A percentile compares a stretch with the other conserved stretches of the same genome.
These are phyloP conservation scores for Cyanistes caeruleus DNA, from an alignment of 2,113 vertebrate genomes.

Conservation along the genomic window DNA sequence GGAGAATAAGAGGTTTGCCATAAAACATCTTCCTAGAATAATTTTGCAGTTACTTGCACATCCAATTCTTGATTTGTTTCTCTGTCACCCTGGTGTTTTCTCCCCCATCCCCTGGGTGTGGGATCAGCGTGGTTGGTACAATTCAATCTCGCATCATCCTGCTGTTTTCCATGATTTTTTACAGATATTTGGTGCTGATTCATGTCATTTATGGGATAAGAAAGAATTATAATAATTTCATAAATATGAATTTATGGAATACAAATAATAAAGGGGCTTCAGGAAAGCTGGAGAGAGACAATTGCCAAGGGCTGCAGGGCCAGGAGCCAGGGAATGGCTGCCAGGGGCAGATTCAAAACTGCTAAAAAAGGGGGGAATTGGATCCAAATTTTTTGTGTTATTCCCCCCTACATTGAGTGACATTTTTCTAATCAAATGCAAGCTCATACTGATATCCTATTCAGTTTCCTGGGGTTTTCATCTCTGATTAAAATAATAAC, in stretches of 20 bases:
- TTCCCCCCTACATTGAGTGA: background rate
- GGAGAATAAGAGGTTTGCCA: background rate
- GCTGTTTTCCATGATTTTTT: background rate
- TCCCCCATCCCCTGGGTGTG: background rate
- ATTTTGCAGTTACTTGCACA: background rate
- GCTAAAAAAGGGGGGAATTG: background rate
- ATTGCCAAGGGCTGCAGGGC: rapidly evolving
- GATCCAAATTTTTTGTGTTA: background rate
- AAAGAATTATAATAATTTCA: background rate
- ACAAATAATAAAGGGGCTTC: background rate
- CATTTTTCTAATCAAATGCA: background rate
- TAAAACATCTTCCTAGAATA: background rate
- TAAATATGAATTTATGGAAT: too few relatives aligned
- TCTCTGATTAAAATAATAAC: background rate
- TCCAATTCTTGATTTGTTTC: background rate
- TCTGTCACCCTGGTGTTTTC: background rate
- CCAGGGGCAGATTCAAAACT: background rate
- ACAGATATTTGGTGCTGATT: background rate
- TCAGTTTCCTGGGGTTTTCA: background rate
- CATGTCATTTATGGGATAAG: background rate
- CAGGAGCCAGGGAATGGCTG: background rate
- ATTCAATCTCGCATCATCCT: background rate
- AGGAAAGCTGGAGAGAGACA: background rate
- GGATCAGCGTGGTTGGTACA: background rate
- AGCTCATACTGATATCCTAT: background rate